Conservation (phyloP, 2,888 invertebrate species). For the Tridacna crocea region DNA sequence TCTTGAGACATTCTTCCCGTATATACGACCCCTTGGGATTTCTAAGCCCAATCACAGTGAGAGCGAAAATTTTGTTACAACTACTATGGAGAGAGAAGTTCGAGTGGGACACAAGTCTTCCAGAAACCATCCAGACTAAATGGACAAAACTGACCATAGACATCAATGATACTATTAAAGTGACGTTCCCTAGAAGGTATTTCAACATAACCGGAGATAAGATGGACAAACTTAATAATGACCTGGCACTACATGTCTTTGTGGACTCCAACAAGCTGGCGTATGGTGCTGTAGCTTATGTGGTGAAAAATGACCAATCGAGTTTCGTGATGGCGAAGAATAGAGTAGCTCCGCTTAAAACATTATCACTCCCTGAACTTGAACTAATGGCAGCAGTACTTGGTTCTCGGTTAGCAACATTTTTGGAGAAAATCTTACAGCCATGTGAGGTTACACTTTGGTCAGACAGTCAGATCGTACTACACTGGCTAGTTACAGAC, state of each 20-base stretch:
- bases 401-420: constrained; percentile 19
- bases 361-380: constrained; percentile 28
- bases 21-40: constrained; percentile 39
- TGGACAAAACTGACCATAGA: constrained; percentile 18
- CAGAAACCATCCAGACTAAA: background rate
- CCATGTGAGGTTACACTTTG: background rate
- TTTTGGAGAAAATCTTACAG: background rate
- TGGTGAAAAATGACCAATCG: too few relatives aligned
- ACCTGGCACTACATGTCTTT: constrained; percentile 26
- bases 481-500: too few relatives aligned
- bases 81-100: too few relatives aligned
- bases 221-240: too few relatives aligned
- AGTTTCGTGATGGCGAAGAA: constrained; percentile 11
- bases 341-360: constrained; percentile 36
- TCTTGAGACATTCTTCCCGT: constrained; percentile 31
- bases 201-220: too few relatives aligned
- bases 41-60: constrained; percentile 26
- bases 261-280: constrained; percentile 36
- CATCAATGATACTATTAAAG: background rate
- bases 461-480: too few relatives aligned
- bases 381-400: constrained; percentile 37
- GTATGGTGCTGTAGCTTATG: constrained; percentile 32
- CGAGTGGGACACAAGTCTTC: constrained; percentile 28
- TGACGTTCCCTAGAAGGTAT: too few relatives aligned
- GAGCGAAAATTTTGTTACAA: constrained; percentile 37